Conservation (phyloP, 2,888 invertebrate species). For the Ceriagrion tenellum region DNA sequence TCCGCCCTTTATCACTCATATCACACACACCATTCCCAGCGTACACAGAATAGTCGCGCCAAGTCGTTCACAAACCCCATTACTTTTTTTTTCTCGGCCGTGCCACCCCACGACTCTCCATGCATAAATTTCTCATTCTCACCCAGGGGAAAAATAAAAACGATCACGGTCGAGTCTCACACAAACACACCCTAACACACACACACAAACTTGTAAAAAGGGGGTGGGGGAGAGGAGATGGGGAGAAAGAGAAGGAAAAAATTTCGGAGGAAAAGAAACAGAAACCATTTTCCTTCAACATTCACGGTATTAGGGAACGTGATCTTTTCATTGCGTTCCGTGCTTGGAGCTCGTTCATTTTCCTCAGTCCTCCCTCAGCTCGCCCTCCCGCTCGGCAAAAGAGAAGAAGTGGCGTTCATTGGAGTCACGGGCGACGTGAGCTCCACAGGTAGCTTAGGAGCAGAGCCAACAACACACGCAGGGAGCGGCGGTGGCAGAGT, state of each 20-base stretch:
- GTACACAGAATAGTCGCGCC: background rate
- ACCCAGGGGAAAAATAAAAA: background rate
- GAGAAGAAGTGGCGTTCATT: background rate
- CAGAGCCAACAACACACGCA: background rate
- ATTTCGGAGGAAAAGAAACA: background rate
- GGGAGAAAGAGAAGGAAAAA: background rate
- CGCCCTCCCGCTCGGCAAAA: no score
- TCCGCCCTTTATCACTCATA: background rate
- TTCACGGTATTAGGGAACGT: conserved; percentile 21
- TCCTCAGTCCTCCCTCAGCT: background rate
- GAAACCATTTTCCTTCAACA: background rate
- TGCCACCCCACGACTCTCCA: background rate
- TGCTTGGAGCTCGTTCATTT: background rate
- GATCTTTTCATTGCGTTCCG: conserved; percentile 39
- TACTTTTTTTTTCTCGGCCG: background rate
- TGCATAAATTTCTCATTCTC: conserved; percentile 23
- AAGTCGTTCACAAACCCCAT: background rate
- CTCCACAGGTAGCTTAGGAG: conserved; percentile 34
- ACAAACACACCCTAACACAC: background rate
- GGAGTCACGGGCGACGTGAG: background rate
- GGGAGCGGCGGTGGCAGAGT: background rate
- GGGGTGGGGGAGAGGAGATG: background rate
- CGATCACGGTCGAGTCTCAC: background rate
- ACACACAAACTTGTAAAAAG: background rate
- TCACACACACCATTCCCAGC: background rate